Evolutionary conservation across 2,113 vertebrate species (phyloP).

Genomic region (Carlito syrichta): DNA sequence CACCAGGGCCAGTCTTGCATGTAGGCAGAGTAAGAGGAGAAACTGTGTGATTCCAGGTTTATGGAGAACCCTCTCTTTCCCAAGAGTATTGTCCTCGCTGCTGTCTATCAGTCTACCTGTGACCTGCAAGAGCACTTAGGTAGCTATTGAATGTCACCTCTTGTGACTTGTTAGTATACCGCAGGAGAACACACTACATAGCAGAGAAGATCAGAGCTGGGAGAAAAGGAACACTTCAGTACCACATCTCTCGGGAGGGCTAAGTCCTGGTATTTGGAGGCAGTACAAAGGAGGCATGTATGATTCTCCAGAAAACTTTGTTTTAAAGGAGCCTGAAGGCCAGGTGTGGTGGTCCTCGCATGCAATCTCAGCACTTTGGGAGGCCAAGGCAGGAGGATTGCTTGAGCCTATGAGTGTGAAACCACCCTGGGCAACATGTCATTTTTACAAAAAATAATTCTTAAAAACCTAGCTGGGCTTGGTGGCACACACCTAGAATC

Average conservation of each 20-base stretch:
- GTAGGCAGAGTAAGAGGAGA: fast-evolving
- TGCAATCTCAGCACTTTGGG: too few relatives aligned
- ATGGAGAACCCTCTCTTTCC: not conserved
- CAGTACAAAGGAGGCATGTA: not conserved
- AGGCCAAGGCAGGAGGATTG: too few relatives aligned
- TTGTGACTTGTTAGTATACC: fast-evolving
- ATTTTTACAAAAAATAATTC: too few relatives aligned
- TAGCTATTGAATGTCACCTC: fast-evolving
- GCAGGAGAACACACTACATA: fast-evolving
- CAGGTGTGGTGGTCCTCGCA: too few relatives aligned
- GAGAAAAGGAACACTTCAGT: fast-evolving
- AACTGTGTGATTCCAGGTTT: fast-evolving
- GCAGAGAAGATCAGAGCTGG: fast-evolving
- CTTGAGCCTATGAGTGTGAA: too few relatives aligned
- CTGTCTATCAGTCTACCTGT: not conserved
- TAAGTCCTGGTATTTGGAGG: not conserved
- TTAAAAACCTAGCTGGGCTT: too few relatives aligned
- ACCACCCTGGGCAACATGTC: too few relatives aligned
- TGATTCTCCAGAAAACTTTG: not conserved
- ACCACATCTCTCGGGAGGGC: fast-evolving
- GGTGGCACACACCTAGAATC: too few relatives aligned
- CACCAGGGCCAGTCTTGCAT: fast-evolving
- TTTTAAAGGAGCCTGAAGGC: not conserved
- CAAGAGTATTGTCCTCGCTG: too few relatives aligned
- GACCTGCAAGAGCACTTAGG: fast-evolving